Conservation (phyloP, 2,888 invertebrate genomes). For the Tipula unca region DNA sequence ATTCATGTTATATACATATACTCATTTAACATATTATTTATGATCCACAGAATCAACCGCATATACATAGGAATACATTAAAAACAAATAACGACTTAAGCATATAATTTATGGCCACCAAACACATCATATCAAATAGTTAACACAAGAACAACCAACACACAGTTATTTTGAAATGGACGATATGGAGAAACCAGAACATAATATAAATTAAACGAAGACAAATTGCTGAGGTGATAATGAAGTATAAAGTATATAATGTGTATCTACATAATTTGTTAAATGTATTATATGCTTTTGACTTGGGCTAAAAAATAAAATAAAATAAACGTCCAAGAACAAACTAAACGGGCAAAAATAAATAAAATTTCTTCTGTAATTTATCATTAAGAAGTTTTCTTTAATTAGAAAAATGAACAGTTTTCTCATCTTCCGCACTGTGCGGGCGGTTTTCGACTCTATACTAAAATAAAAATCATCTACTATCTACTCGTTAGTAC, state of each 20-base stretch:
- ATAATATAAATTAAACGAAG: not conserved
- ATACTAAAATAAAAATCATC: not conserved
- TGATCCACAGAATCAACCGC: too few relatives aligned
- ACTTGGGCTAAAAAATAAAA: not conserved
- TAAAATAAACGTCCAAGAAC: not conserved
- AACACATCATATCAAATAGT: not conserved
- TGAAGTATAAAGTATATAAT: not conserved
- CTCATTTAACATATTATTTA: too few relatives aligned
- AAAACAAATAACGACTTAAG: not conserved
- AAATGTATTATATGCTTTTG: too few relatives aligned
- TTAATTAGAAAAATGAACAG: not conserved
- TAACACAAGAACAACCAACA: not conserved
- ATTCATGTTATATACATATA: too few relatives aligned
- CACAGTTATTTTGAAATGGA: not conserved
- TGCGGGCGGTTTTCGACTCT: too few relatives aligned
- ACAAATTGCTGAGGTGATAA: not conserved
- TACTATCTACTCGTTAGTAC: too few relatives aligned
- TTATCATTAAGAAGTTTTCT: not conserved
- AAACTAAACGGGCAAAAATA: not conserved
- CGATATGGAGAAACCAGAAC: not conserved
- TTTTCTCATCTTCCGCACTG: not conserved
- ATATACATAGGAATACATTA: too few relatives aligned
- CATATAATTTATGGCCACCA: not conserved
- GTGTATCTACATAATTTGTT: not conserved
- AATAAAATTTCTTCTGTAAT: not conserved